Base-by-base conservation (phyloP, 2,888 invertebrate species). In the Euproctis similis region DNA sequence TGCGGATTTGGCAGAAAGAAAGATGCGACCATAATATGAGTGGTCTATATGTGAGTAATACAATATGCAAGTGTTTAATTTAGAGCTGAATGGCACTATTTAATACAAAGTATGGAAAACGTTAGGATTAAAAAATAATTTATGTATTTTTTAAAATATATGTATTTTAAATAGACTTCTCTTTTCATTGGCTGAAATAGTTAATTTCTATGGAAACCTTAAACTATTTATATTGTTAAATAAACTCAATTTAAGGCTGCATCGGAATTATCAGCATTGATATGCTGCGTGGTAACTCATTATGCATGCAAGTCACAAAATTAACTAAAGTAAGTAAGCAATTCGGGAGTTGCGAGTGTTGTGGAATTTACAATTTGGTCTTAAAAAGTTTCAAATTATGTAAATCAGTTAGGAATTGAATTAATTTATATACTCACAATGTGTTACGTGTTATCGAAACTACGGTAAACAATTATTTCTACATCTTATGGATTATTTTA, bases 271-370 rank as follows among this genome's bases (percentile, higher is more conserved):
- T 54, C 49, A 49, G 53, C 52, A 55, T 65, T 59, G 55, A 59
- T 56, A 62, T 61, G 60, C 58, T 46, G 48, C 49, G 46, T 56
- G 47, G 45, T 39, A 30, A 26, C 55, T 56, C 49, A 53, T 61
- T 62, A 49, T 42, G 50, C 47, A 67, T 67, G 64, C 67, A 51
- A 51, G 58, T 37, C 64, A 55, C 49, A 57, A 31, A 29, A 43
- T 55, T 43, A 47, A 30, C 36, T 45, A 46, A 65, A 65, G 63
- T 64, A 67, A 64, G 61, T 59, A n/a, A n/a, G n/a, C n/a, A 50
- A 48, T 46, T 48, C 39, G 22, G 24, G 27, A 40, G 27, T 35
- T 47, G 40, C 48, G 51, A 42, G 33, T 38, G 38, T 39, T 36
- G 36, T 28, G 31, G 31, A 47, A 47, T 53, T 43, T 27, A 24